Percentiles rank a stretch among this genome's conserved stretches.
Evolutionary conservation across 2,797 vertebrate genomes (phyloP).

Genomic region (Sebastolobus altivelis): DNA sequence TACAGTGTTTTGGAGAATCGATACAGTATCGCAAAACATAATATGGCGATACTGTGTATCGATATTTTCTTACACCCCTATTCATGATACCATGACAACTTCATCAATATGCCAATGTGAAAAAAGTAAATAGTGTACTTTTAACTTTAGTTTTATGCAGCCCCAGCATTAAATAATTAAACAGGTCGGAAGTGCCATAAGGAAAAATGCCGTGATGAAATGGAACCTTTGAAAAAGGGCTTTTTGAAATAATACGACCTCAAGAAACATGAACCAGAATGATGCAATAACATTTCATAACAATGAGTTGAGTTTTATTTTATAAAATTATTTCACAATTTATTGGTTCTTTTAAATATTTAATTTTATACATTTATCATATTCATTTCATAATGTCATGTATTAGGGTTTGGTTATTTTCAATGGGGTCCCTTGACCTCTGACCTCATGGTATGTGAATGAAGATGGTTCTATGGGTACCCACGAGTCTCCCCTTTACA

Average conservation of each 20-base stretch:
- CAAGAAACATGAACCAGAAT: background rate
- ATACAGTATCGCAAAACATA: no score
- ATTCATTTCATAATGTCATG: no score
- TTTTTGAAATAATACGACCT: background rate
- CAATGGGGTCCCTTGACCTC: no score
- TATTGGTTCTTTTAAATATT: no score
- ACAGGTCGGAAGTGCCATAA: background rate
- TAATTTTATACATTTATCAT: no score
- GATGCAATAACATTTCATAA: background rate
- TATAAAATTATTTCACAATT: background rate
- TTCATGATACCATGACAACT: background rate
- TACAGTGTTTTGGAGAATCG: no score
- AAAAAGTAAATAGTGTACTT: slow-evolving; percentile 11
- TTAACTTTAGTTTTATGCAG: slow-evolving; percentile 13
- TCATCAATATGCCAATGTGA: background rate
- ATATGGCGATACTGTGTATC: no score
- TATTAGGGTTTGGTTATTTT: no score
- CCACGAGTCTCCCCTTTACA: no score
- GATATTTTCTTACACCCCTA: no score
- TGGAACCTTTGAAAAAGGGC: background rate
- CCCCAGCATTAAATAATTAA: background rate
- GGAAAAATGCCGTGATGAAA: background rate
- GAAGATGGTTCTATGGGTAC: no score
- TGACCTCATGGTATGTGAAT: no score
- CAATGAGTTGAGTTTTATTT: background rate